phyloP scores from a whole-genome alignment of 2,797 vertebrate genomes.

The Atherinosoma microstoma region DNA sequence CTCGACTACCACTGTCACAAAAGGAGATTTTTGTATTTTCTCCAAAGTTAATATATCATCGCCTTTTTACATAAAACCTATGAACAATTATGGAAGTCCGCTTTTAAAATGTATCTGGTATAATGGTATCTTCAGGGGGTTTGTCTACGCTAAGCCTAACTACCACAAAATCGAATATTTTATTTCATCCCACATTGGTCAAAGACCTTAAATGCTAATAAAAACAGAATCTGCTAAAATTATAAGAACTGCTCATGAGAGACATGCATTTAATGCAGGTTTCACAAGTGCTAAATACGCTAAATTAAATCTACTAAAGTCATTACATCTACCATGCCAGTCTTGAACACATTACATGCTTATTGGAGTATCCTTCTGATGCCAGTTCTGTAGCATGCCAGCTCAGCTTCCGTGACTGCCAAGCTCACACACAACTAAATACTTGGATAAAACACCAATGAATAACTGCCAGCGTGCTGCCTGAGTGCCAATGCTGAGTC shows the following conservation, averaged over 20 bases:
- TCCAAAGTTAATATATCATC: no score
- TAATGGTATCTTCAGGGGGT: no score
- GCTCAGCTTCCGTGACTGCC: slow-evolving; percentile 26
- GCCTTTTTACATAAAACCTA: no score
- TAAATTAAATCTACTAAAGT: slow-evolving; percentile 10
- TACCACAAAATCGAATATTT: background rate
- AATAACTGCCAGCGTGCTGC: slow-evolving; percentile 32
- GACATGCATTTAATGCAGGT: background rate
- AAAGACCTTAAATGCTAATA: background rate
- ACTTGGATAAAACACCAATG: slow-evolving; percentile 30
- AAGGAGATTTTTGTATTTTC: no score
- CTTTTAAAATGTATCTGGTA: background rate
- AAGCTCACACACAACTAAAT: slow-evolving; percentile 36
- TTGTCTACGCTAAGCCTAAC: background rate
- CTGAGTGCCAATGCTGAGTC: slow-evolving; percentile 35
- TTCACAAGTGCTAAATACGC: slow-evolving; percentile 1
- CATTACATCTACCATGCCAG: slow-evolving; percentile 12
- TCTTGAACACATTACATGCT: slow-evolving; percentile 41
- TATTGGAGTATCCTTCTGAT: slow-evolving; percentile 27
- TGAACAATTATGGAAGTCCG: no score
- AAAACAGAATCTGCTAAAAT: background rate
- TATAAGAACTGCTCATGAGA: background rate
- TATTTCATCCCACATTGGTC: background rate
- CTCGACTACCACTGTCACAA: background rate
- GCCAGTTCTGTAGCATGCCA: slow-evolving; percentile 45